These are phyloP conservation scores for Drosophila pachea DNA, from an alignment of 1,140 invertebrate species.

Conservation along the genomic window DNA sequence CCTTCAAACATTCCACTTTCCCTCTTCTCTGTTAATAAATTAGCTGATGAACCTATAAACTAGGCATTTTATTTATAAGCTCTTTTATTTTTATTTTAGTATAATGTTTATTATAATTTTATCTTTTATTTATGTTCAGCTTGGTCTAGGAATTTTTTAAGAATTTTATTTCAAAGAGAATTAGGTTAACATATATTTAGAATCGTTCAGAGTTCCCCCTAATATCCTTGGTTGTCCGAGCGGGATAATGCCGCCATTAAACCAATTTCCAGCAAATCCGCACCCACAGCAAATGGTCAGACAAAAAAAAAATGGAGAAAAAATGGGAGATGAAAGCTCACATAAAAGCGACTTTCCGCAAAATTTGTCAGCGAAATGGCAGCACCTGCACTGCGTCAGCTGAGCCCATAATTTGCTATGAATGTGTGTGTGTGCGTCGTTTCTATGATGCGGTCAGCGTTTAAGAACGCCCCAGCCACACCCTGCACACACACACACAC, in stretches of 20 bases:
- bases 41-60: no score
- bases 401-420: constrained; percentile 48
- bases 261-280: constrained; percentile 18
- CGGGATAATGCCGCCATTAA: constrained; percentile 14
- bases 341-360: constrained; percentile 47
- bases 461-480: constrained; percentile 37
- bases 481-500: neutral
- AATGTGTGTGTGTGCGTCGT: constrained; percentile 40
- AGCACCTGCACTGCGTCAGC: constrained; percentile 70
- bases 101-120: no score
- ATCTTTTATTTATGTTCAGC: no score
- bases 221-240: constrained; percentile 1
- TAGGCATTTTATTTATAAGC: no score
- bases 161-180: no score
- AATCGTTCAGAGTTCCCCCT: no score
- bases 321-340: constrained; percentile 1
- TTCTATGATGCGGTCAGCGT: constrained; percentile 35
- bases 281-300: constrained; percentile 8
- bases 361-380: constrained; percentile 52
- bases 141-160: no score
- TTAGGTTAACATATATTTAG: no score
- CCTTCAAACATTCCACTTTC: no score
- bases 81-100: no score
- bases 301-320: neutral
- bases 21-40: no score